phyloP scores from a whole-genome alignment of 2,113 vertebrate genomes.

The Channa argus region DNA sequence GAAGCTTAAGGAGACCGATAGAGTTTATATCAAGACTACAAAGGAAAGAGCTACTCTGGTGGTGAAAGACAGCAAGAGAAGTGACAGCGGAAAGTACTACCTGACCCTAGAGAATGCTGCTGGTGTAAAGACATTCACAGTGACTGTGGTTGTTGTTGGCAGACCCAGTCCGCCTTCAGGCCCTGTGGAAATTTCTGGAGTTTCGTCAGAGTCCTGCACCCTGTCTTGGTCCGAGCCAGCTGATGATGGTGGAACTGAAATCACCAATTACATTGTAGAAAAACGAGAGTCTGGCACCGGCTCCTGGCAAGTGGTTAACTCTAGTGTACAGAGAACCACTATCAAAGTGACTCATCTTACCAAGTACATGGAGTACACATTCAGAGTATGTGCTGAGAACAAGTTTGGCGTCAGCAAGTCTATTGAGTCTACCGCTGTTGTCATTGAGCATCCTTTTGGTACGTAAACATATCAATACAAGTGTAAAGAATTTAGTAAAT shows the following conservation, averaged over 20 bases:
- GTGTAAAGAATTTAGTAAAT: neutral
- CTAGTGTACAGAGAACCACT: conserved; percentile 96
- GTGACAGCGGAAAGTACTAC: conserved; percentile 97
- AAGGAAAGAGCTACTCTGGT: conserved; percentile 91
- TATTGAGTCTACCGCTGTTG: conserved; percentile 88
- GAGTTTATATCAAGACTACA: conserved; percentile 90
- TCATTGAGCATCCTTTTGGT: conserved; percentile 97
- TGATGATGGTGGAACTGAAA: conserved; percentile 93
- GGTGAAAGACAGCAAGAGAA: conserved; percentile 96
- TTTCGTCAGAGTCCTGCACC: conserved; percentile 94
- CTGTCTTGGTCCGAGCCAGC: conserved; percentile 92
- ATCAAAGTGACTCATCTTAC: conserved; percentile 96
- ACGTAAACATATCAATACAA: conserved; percentile 65
- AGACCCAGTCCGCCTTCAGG: conserved; percentile 90
- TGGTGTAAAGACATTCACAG: conserved; percentile 93
- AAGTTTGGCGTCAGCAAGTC: conserved; percentile 98
- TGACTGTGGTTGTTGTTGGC: conserved; percentile 93
- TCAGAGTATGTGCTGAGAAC: conserved; percentile 96
- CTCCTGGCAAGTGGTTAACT: conserved; percentile 97
- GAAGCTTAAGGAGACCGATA: conserved; percentile 96
- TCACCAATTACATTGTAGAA: conserved; percentile 97
- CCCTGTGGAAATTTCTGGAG: conserved; percentile 91
- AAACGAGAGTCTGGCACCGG: conserved; percentile 95
- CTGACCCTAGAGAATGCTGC: conserved; percentile 93
- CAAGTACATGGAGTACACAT: conserved; percentile 98